Evolutionary conservation across 2,888 invertebrate species (phyloP).

Genomic region (Acronicta leporina): DNA sequence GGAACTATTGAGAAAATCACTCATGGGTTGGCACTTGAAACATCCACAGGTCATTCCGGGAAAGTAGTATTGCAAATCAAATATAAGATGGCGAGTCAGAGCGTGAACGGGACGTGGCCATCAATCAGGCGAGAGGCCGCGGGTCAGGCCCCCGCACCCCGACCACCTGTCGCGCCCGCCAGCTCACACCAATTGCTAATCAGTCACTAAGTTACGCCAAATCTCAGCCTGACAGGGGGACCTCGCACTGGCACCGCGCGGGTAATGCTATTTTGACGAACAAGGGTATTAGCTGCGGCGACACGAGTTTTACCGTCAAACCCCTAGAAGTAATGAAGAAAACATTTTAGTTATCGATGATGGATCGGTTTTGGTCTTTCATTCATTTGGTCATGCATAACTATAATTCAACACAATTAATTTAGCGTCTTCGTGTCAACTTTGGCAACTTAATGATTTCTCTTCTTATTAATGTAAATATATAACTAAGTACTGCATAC

Average conservation of each 20-base stretch:
- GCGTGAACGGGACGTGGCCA: conserved; percentile 70
- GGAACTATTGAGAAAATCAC: conserved; percentile 10
- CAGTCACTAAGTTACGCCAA: conserved; percentile 87
- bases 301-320: conserved; percentile 63
- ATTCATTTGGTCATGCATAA: no score
- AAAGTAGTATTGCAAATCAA: conserved; percentile 64
- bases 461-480: no score
- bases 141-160: conserved; percentile 76
- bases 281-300: conserved; percentile 73
- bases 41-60: conserved; percentile 25
- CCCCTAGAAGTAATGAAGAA: conserved; percentile 2
- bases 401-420: no score
- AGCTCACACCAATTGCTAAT: conserved; percentile 85
- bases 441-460: no score
- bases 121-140: conserved; percentile 80
- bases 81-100: conserved; percentile 71
- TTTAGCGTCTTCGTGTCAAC: no score
- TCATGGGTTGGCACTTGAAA: conserved; percentile 12
- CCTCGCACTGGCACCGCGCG: conserved; percentile 67
- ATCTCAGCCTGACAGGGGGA: conserved; percentile 82
- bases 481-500: no score
- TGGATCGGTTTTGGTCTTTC: background rate
- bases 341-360: conserved; percentile 4
- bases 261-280: conserved; percentile 84
- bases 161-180: conserved; percentile 86